A percentile compares a stretch with the other conserved stretches of the same genome.
Evolutionary conservation across 2,797 vertebrate genomes (phyloP).

Genomic region (Lophotriccus pileatus): DNA sequence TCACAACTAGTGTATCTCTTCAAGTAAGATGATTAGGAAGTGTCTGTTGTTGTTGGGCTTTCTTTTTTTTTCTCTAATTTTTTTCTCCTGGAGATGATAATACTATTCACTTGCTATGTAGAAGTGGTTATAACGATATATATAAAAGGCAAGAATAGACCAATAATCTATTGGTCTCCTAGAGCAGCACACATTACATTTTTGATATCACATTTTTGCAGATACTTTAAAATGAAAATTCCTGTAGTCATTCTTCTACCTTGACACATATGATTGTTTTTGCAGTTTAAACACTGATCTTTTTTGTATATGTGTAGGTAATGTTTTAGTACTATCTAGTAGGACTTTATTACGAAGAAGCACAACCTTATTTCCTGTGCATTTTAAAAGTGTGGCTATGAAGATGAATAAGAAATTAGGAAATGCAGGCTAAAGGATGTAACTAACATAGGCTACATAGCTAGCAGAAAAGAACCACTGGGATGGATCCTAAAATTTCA

Average conservation of each 20-base stretch:
- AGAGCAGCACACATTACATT: not conserved
- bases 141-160: not conserved
- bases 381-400: not conserved
- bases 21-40: conserved; percentile 57
- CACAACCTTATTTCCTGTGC: not conserved
- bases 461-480: not conserved
- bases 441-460: not conserved
- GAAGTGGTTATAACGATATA: not conserved
- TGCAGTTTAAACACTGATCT: not conserved
- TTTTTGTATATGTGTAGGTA: not conserved
- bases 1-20: conserved; percentile 54
- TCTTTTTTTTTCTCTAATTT: not conserved
- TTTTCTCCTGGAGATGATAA: conserved; percentile 8
- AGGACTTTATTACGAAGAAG: not conserved
- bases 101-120: not conserved
- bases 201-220: not conserved
- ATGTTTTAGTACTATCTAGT: not conserved
- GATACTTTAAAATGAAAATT: not conserved
- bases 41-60: not conserved
- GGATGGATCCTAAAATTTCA: not conserved
- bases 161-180: not conserved
- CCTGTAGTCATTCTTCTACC: not conserved
- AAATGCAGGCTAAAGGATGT: not conserved
- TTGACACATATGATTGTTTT: not conserved
- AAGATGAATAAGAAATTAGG: not conserved